Evolutionary conservation across 2,797 vertebrate genomes (phyloP), one percentile per base, ranked within the genome.

Genomic region (Oryzias dopingdopingensis): DNA sequence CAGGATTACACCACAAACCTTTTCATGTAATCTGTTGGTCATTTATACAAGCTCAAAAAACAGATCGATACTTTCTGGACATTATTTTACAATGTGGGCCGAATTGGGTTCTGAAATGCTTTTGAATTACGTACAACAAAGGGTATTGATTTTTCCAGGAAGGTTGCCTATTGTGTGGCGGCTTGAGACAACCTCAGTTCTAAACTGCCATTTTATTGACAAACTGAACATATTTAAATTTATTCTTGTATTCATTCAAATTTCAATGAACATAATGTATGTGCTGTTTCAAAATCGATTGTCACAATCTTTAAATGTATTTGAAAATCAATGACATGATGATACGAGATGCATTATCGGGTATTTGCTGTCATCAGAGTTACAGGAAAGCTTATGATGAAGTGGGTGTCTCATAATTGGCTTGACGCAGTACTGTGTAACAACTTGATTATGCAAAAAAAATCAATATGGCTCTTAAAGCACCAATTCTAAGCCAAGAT

Each of bases 361-460:
- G 20, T 24, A 24, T 53, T 15, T 24, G 52, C 20, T 24, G 32
- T 37, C 32, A 43, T 53, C 16, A n/a, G 12, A 53, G 22, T 43
- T 26, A 26, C 41, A 42, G 52, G 20, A 16, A 26, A 15, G 20
- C 4, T 52, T 37, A 37, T 37, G 16, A 51, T 70, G 6, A 59
- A 42, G 29, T 16, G 18, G 4, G 22, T 42, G 22, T 23, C 8
- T 2, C 4, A 22, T 0, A 40, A 14, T 44, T 49, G 14, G 40
- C 24, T 56, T 51, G 6, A 42, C 16, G 41, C 18, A 42, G 37
- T 42, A 12, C n/a, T 40, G 26, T 49, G 12, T 17, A 45, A 46
- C 24, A 10, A 46, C 44, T 44, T 52, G 42, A 58, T 20, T 61
- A 29, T 20, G 42, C 50, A 61, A n/a, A 24, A 60, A 44, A 2